A percentile compares a stretch with the other conserved stretches of the same genome.
Conservation (phyloP, 1,140 invertebrate species). For the Drosophila eugracilis region DNA sequence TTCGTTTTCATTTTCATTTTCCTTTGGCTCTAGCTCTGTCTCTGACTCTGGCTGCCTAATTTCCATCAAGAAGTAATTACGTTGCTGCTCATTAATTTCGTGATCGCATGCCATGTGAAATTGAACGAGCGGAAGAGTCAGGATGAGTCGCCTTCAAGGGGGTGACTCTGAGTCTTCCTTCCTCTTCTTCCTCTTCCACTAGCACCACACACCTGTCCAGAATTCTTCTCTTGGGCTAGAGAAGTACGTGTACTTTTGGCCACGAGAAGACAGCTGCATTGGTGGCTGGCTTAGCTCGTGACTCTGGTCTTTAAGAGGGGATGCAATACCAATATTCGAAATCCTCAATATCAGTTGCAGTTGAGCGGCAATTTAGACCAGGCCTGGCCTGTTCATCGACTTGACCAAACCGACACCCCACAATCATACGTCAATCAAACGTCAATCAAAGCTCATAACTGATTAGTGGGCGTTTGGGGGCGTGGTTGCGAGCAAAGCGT, state of each 20-base stretch:
- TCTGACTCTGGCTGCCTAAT: slow-evolving; percentile 62
- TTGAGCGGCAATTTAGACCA: slow-evolving; percentile 39
- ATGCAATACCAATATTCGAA: slow-evolving; percentile 9
- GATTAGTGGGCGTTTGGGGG: slow-evolving; percentile 27
- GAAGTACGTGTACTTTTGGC: not conserved
- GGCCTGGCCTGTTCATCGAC: slow-evolving; percentile 22
- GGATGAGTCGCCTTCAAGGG: slow-evolving; percentile 1
- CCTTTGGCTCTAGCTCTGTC: too few relatives aligned
- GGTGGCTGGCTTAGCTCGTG: slow-evolving; percentile 7
- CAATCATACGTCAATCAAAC: too few relatives aligned
- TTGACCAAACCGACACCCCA: slow-evolving; percentile 15
- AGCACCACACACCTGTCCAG: slow-evolving; percentile 30
- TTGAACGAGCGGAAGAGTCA: slow-evolving; percentile 42
- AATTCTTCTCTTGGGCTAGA: slow-evolving; percentile 13
- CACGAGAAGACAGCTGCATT: slow-evolving; percentile 4
- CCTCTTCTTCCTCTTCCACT: not conserved
- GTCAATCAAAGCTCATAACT: slow-evolving; percentile 40
- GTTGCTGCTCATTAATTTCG: slow-evolving; percentile 79
- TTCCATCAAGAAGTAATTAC: slow-evolving; percentile 82
- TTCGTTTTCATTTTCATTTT: slow-evolving; percentile 54
- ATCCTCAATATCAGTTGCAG: slow-evolving; percentile 23
- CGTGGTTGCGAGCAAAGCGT: slow-evolving; percentile 28
- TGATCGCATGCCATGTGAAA: slow-evolving; percentile 75
- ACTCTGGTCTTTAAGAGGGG: slow-evolving; percentile 4
- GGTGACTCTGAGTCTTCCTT: slow-evolving; percentile 1